Conservation (phyloP, 2,113 vertebrate species). For the Dascyllus trimaculatus region DNA sequence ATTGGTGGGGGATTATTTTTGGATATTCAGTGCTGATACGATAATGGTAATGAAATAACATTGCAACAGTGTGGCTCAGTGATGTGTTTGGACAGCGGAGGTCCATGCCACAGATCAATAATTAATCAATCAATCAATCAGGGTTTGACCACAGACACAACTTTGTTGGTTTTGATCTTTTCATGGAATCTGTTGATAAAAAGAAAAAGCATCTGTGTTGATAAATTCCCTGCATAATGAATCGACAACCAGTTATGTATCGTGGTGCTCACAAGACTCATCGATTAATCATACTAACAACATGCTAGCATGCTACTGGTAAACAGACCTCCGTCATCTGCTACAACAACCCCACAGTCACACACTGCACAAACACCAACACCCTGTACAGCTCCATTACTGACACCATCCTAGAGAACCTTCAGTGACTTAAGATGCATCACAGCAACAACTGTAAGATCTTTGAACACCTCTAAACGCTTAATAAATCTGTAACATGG, state of each 20-base stretch:
- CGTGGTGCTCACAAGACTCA: constrained; percentile 8
- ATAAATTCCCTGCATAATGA: not conserved
- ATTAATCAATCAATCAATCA: too few species aligned
- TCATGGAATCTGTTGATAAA: constrained; percentile 7
- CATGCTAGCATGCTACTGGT: constrained; percentile 63
- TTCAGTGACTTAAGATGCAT: not conserved
- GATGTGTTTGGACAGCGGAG: not conserved
- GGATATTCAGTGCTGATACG: too few species aligned
- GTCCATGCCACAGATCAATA: not conserved
- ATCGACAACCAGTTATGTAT: not conserved
- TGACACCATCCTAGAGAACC: constrained; percentile 7
- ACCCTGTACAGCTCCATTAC: not conserved
- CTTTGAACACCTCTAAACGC: not conserved
- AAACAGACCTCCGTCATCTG: not conserved
- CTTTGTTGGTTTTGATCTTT: constrained; percentile 7
- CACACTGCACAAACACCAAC: not conserved
- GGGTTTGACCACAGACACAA: not conserved
- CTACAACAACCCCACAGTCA: not conserved
- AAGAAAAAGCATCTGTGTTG: not conserved
- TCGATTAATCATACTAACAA: not conserved
- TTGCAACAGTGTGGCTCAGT: too few species aligned
- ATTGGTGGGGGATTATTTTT: too few species aligned
- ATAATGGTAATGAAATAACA: too few species aligned
- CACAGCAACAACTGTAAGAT: not conserved
- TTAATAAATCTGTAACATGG: not conserved